Conservation (phyloP, 1,140 invertebrate species). For the Stenopsyche tienmushanensis region DNA sequence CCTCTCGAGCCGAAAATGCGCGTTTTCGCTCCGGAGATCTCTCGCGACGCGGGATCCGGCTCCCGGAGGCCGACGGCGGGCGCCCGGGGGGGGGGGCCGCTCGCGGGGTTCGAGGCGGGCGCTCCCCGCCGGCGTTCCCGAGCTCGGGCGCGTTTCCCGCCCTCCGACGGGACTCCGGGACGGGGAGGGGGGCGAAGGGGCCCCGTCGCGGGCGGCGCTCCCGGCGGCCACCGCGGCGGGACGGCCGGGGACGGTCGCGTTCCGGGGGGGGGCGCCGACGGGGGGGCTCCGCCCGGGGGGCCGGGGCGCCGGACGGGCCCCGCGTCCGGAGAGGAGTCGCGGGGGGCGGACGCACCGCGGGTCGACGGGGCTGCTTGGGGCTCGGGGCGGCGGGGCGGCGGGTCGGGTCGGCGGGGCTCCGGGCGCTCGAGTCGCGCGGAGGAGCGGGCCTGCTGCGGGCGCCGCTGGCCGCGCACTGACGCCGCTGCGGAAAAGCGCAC, state of each 20-base stretch:
- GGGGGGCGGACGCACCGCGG: background rate
- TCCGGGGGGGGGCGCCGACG: too few relatives aligned
- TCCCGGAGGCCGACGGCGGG: too few relatives aligned
- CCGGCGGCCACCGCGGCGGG: too few relatives aligned
- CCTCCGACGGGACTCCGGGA: conserved; percentile 4
- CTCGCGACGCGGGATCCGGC: too few relatives aligned
- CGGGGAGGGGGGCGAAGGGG: too few relatives aligned
- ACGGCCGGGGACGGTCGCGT: too few relatives aligned
- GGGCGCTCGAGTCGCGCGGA: background rate
- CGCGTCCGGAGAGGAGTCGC: too few relatives aligned
- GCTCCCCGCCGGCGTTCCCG: background rate
- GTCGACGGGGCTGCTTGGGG: background rate
- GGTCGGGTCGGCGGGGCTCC: background rate
- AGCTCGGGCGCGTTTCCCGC: background rate
- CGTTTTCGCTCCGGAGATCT: too few relatives aligned
- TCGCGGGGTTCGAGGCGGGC: background rate
- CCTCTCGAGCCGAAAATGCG: too few relatives aligned
- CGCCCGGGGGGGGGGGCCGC: too few relatives aligned
- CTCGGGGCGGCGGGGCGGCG: background rate
- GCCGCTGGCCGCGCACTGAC: conserved; percentile 7
- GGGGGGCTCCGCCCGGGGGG: too few relatives aligned
- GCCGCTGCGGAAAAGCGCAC: conserved; percentile 7
- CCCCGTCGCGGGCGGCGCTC: too few relatives aligned
- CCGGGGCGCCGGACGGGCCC: background rate
- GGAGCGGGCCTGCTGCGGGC: conserved; percentile 11